phyloP scores from a whole-genome alignment of 2,113 vertebrate genomes.

The Oxyura jamaicensis region DNA sequence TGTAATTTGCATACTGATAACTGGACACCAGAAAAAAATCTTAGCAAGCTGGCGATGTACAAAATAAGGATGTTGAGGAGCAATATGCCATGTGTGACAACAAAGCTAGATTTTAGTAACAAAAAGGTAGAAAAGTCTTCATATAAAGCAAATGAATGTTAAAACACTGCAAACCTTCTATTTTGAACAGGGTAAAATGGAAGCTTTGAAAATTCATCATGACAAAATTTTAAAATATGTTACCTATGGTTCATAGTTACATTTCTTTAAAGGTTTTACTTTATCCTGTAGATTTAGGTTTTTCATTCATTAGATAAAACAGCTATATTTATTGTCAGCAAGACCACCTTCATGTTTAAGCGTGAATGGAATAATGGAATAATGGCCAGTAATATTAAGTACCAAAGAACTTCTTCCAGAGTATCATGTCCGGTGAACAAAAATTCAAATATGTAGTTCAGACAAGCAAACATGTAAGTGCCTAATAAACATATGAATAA shows the following conservation, averaged over 20 bases:
- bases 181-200: neutral
- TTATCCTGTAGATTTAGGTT: neutral
- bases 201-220: neutral
- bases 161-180: neutral
- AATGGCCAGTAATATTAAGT: neutral
- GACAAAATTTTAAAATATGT: neutral
- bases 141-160: neutral
- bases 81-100: neutral
- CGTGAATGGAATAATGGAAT: neutral
- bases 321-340: neutral
- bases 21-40: neutral
- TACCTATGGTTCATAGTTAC: neutral
- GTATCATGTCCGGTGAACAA: neutral
- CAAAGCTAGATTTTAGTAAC: neutral
- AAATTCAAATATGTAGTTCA: neutral
- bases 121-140: neutral
- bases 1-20: neutral
- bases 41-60: neutral
- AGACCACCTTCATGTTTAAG: neutral
- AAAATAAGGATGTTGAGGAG: neutral
- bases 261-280: neutral
- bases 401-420: neutral
- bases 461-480: neutral
- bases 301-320: neutral
- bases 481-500: neutral